Conservation (phyloP, 64 coral and sea anemone species). For the Pocillopora verrucosa region DNA sequence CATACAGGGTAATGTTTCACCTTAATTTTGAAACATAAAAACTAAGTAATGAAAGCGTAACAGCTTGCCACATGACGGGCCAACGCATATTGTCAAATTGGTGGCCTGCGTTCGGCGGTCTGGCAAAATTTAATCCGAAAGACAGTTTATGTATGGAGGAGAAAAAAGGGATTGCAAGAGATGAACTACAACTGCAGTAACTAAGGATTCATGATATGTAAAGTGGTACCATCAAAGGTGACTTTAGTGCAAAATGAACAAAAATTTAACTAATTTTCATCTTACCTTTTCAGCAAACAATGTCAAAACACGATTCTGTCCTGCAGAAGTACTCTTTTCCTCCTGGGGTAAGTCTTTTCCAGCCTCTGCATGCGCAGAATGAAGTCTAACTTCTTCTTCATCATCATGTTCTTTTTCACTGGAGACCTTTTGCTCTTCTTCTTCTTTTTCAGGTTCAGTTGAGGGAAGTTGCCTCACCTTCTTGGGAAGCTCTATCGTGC, state of each 20-base stretch:
- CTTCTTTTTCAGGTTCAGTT: background rate
- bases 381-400: background rate
- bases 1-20: too few relatives aligned
- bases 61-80: too few relatives aligned
- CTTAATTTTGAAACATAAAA: too few relatives aligned
- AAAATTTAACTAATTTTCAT: background rate
- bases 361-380: background rate
- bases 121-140: too few relatives aligned
- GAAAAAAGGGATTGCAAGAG: too few relatives aligned
- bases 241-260: background rate
- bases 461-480: background rate
- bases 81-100: too few relatives aligned
- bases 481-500: background rate
- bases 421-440: background rate
- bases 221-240: too few relatives aligned
- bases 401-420: background rate
- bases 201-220: too few relatives aligned
- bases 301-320: background rate
- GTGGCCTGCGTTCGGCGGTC: too few relatives aligned
- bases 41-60: too few relatives aligned
- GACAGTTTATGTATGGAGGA: too few relatives aligned
- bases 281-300: constrained; percentile 57
- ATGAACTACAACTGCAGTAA: too few relatives aligned
- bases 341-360: background rate
- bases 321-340: background rate